These are phyloP conservation scores for Dromius quadrimaculatus DNA, from an alignment of 2,888 invertebrate species.

Conservation along the genomic window DNA sequence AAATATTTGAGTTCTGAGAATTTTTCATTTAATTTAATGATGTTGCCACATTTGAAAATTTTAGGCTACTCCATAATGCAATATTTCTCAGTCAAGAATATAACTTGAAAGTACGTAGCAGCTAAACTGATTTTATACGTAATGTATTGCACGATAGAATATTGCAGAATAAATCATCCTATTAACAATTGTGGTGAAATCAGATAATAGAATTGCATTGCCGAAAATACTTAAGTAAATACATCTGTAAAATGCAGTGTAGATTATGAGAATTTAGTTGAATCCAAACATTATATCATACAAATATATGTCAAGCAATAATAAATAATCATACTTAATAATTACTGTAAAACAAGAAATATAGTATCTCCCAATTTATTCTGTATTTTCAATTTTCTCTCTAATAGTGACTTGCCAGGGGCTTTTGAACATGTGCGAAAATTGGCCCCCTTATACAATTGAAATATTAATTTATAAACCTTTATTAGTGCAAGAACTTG, in stretches of 20 bases:
- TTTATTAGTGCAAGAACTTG: background rate
- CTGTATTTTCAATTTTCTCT: too few species aligned
- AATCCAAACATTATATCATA: conserved; percentile 11
- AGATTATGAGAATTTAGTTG: conserved; percentile 1
- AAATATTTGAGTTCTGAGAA: background rate
- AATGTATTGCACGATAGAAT: conserved; percentile 3
- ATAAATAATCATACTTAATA: conserved; percentile 39
- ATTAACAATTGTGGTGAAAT: background rate
- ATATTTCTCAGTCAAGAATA: background rate
- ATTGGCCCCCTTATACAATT: background rate
- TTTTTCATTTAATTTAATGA: background rate
- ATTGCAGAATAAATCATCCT: too few species aligned
- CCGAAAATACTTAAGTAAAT: background rate
- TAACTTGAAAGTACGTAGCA: background rate
- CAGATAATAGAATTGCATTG: background rate
- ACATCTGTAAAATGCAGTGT: conserved; percentile 6
- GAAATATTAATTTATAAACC: background rate
- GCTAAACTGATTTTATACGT: conserved; percentile 2
- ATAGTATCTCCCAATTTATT: conserved; percentile 17
- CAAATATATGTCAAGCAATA: conserved; percentile 49
- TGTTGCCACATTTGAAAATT: background rate
- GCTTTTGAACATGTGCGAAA: too few species aligned
- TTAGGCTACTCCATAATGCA: background rate
- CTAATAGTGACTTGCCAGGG: too few species aligned
- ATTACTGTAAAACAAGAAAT: conserved; percentile 43